Evolutionary conservation across 30 jellyfish, hydroid and myxozoan genomes (phyloP).

Genomic region (Aurelia aurita): DNA sequence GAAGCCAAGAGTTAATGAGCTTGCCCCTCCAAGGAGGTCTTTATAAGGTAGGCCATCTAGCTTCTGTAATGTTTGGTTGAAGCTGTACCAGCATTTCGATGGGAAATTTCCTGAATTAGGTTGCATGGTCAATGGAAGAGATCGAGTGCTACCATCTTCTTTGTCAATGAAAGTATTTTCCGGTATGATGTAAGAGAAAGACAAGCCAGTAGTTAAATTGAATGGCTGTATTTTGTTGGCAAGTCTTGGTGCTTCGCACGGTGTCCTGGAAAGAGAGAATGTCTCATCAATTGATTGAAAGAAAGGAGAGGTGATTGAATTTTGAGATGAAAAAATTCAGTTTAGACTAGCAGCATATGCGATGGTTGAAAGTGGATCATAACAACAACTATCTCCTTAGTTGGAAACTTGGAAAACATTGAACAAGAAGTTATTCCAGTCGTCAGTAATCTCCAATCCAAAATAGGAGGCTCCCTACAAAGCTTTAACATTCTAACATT

Average conservation of each 20-base stretch:
- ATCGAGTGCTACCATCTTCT: not conserved
- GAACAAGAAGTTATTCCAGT: too few species aligned
- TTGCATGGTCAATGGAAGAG: not conserved
- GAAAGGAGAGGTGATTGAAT: too few species aligned
- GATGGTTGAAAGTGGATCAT: too few species aligned
- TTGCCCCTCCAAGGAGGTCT: not conserved
- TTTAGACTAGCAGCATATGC: too few species aligned
- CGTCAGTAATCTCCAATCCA: too few species aligned
- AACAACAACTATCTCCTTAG: too few species aligned
- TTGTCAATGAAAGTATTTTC: not conserved
- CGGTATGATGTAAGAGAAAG: not conserved
- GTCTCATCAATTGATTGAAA: too few species aligned
- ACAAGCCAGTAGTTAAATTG: not conserved
- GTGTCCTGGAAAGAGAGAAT: not conserved
- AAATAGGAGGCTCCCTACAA: too few species aligned
- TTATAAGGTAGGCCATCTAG: slow-evolving; percentile 25
- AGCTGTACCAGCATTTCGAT: slow-evolving; percentile 42
- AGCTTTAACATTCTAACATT: too few species aligned
- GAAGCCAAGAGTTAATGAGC: not conserved
- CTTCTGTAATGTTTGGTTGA: slow-evolving; percentile 19
- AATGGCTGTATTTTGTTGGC: not conserved
- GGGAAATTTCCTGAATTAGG: slow-evolving; percentile 3
- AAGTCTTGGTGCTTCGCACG: not conserved
- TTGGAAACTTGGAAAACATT: too few species aligned
- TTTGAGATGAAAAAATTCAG: too few species aligned